Conservation (phyloP, 2,888 invertebrate species). For the Lycaena phlaeas region DNA sequence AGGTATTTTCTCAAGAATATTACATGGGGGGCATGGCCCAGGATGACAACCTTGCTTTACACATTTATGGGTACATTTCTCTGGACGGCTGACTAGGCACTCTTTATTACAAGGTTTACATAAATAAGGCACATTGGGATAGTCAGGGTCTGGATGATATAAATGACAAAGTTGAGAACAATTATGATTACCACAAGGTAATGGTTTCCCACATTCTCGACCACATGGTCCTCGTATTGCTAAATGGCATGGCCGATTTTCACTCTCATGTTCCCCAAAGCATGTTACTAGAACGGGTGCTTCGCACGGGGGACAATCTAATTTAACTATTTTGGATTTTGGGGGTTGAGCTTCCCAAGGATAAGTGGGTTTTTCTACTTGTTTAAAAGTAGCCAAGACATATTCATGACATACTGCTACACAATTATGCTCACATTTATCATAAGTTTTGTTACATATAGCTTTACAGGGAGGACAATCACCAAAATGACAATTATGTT, state of each 20-base stretch:
- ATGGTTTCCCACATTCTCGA: constrained; percentile 78
- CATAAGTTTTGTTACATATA: constrained; percentile 75
- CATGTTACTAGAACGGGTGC: constrained; percentile 80
- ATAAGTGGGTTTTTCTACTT: constrained; percentile 73
- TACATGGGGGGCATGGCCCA: constrained; percentile 83
- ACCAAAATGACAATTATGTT: constrained; percentile 87
- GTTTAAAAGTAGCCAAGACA: constrained; percentile 76
- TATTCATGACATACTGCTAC: constrained; percentile 82
- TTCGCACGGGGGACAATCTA: constrained; percentile 82
- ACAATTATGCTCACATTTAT: constrained; percentile 79
- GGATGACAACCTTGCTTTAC: constrained; percentile 78
- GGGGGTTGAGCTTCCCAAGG: constrained; percentile 77
- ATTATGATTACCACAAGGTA: constrained; percentile 85
- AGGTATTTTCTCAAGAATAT: constrained; percentile 75
- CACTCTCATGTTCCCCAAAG: constrained; percentile 80
- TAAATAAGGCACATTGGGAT: constrained; percentile 59
- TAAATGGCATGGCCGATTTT: constrained; percentile 78
- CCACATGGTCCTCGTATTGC: constrained; percentile 85
- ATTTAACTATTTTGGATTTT: constrained; percentile 57
- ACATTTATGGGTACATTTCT: constrained; percentile 84
- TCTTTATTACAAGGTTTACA: constrained; percentile 59
- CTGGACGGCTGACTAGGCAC: constrained; percentile 77
- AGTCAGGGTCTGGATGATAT: constrained; percentile 30
- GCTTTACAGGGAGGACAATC: constrained; percentile 88
- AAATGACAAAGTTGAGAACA: constrained; percentile 83